Percentiles rank a stretch among this genome's conserved stretches.
Conservation (phyloP, 2,888 invertebrate genomes). For the Cerastoderma edule region DNA sequence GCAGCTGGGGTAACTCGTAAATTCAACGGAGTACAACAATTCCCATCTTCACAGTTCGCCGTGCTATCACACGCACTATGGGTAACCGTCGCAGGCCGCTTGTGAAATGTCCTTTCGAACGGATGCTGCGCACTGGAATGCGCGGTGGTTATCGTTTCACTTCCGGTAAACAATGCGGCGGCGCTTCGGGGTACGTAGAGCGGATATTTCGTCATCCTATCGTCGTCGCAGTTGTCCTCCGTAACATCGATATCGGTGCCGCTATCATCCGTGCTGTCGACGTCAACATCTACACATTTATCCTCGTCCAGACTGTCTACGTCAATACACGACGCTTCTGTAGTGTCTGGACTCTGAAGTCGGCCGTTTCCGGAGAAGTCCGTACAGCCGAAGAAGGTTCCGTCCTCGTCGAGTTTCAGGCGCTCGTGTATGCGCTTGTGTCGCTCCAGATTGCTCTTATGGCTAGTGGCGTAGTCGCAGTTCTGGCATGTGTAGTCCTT, state of each 20-base stretch:
- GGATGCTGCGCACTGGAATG: neutral
- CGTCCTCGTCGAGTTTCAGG: conserved; percentile 59
- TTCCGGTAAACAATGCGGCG: neutral
- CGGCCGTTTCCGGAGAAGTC: conserved; percentile 40
- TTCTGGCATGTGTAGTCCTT: conserved; percentile 84
- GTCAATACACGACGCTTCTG: conserved; percentile 44
- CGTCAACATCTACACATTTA: conserved; percentile 25
- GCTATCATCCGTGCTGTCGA: conserved; percentile 45
- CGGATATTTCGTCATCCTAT: conserved; percentile 40
- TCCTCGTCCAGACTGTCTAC: conserved; percentile 30
- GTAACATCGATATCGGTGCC: conserved; percentile 47
- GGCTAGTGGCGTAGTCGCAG: conserved; percentile 85
- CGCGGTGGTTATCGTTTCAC: conserved; percentile 4
- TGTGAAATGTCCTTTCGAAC: neutral
- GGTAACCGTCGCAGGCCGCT: neutral
- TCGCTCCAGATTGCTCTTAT: conserved; percentile 84
- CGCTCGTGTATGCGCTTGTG: conserved; percentile 80
- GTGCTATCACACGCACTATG: conserved; percentile 25
- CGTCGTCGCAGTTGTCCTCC: conserved; percentile 38
- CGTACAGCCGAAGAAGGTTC: conserved; percentile 41
- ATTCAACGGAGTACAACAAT: conserved; percentile 32
- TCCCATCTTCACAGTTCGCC: conserved; percentile 12
- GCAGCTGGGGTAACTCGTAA: conserved; percentile 34
- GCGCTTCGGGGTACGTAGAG: conserved; percentile 24
- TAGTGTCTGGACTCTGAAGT: conserved; percentile 57